Conservation (phyloP, 2,797 vertebrate species). For the Adrianichthys oophorus region DNA sequence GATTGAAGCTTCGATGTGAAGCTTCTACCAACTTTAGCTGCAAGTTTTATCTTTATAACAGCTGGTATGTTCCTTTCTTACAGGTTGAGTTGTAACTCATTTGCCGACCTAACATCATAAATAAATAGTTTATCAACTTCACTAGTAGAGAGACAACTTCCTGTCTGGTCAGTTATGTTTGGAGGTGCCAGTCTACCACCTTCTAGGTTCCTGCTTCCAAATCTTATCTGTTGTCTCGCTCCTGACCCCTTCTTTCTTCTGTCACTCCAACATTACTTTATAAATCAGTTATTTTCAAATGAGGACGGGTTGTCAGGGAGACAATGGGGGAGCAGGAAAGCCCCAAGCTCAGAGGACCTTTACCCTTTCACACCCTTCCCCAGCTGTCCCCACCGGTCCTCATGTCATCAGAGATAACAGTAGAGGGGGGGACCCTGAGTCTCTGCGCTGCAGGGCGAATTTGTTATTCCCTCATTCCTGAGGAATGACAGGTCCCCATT, state of each 20-base stretch:
- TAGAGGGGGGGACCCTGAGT: conserved; percentile 43
- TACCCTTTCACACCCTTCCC: conserved; percentile 69
- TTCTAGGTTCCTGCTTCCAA: conserved; percentile 69
- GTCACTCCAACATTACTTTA: conserved; percentile 54
- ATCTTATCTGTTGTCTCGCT: conserved; percentile 39
- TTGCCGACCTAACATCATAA: not conserved
- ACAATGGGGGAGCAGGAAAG: conserved; percentile 79
- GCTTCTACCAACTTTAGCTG: not conserved
- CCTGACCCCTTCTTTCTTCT: conserved; percentile 38
- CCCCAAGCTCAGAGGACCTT: conserved; percentile 58
- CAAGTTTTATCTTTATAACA: not conserved
- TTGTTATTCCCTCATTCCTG: conserved; percentile 72
- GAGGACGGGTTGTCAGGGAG: conserved; percentile 67
- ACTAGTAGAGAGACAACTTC: conserved; percentile 8
- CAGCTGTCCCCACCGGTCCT: conserved; percentile 38
- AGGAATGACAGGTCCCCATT: conserved; percentile 79
- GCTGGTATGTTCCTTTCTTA: not conserved
- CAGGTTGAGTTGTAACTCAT: not conserved
- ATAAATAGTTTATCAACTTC: conserved; percentile 6
- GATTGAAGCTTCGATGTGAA: not conserved
- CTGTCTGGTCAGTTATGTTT: conserved; percentile 39
- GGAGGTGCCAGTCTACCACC: conserved; percentile 16
- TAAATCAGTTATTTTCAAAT: conserved; percentile 71
- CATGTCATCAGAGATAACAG: conserved; percentile 69
- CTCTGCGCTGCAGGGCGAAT: conserved; percentile 55